Evolutionary conservation across 2,888 invertebrate genomes (phyloP).

Genomic region (Herminia tarsipennalis): DNA sequence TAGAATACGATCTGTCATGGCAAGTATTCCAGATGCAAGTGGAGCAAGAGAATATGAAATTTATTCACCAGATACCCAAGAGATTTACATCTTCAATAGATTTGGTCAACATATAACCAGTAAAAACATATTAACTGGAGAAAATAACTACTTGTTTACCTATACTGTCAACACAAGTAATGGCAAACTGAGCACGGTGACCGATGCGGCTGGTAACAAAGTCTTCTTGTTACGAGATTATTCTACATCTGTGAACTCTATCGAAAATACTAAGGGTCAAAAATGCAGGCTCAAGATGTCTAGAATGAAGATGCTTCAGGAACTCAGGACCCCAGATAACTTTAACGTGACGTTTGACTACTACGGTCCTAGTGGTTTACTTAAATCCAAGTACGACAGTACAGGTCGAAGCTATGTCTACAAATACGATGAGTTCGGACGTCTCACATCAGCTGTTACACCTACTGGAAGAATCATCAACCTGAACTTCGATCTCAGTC

Average conservation of each 20-base stretch:
- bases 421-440: conserved; percentile 97
- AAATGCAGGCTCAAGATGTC: conserved; percentile 96
- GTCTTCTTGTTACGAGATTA: conserved; percentile 93
- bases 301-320: conserved; percentile 96
- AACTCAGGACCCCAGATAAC: conserved; percentile 96
- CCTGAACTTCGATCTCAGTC: conserved; percentile 94
- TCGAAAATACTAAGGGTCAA: conserved; percentile 97
- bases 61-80: conserved; percentile 97
- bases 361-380: conserved; percentile 94
- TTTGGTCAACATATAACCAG: conserved; percentile 98
- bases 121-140: conserved; percentile 97
- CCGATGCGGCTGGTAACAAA: conserved; percentile 96
- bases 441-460: conserved; percentile 95
- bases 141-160: conserved; percentile 96
- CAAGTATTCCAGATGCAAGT: conserved; percentile 95
- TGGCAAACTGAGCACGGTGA: conserved; percentile 96
- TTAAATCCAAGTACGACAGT: conserved; percentile 95
- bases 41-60: conserved; percentile 96
- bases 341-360: conserved; percentile 98
- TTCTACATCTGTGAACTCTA: conserved; percentile 95
- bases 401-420: conserved; percentile 96
- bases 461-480: conserved; percentile 98
- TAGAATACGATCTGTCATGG: conserved; percentile 94
- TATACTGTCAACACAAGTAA: conserved; percentile 99
- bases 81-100: conserved; percentile 96